phyloP scores from a whole-genome alignment of 1,140 invertebrate genomes.

The Brachionus paranguensis region DNA sequence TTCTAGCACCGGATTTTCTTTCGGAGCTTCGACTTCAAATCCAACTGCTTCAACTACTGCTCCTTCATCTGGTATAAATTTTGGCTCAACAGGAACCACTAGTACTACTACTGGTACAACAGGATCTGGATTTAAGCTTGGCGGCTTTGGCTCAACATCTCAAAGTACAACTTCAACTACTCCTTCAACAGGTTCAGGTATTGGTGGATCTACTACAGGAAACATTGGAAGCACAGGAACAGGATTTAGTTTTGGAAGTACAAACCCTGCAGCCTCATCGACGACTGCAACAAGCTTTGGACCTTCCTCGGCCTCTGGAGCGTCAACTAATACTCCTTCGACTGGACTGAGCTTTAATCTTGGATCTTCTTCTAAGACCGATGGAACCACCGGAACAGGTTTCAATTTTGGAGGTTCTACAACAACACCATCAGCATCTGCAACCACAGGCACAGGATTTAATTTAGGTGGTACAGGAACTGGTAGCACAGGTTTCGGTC shows the following conservation, averaged over 20 bases:
- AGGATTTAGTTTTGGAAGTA: not conserved
- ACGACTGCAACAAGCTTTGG: not conserved
- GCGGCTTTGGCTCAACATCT: not conserved
- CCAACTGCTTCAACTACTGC: not conserved
- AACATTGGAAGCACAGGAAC: not conserved
- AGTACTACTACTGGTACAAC: not conserved
- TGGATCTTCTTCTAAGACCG: too few relatives aligned
- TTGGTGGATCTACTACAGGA: not conserved
- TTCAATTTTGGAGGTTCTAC: not conserved
- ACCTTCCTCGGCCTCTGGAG: too few relatives aligned
- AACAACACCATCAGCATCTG: not conserved
- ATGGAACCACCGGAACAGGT: not conserved
- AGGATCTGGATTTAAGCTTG: not conserved
- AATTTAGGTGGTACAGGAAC: not conserved
- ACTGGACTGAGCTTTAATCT: too few relatives aligned
- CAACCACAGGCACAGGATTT: not conserved
- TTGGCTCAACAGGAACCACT: not conserved
- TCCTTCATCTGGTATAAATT: not conserved
- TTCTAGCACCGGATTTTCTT: not conserved
- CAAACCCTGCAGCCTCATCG: not conserved
- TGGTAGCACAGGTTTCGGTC: too few relatives aligned
- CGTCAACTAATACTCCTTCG: too few relatives aligned
- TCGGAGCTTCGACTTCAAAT: too few relatives aligned
- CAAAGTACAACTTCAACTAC: constrained; percentile 5
- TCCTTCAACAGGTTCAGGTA: not conserved